Conservation (phyloP, 2,113 vertebrate genomes). For the Dicaeum eximium region DNA sequence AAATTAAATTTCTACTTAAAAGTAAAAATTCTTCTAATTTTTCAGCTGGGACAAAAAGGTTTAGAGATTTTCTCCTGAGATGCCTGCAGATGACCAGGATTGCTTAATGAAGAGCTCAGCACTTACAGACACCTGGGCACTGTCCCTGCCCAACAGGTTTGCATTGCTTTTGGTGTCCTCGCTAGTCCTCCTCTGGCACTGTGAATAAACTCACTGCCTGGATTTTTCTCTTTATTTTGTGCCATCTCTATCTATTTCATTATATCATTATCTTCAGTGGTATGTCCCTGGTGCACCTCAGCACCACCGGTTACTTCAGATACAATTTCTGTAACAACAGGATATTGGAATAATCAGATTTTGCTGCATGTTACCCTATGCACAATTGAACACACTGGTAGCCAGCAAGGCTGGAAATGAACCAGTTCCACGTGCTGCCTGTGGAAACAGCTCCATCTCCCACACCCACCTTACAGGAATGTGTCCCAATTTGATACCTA, state of each 20-base stretch:
- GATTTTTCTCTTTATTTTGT: background rate
- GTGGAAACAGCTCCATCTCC: background rate
- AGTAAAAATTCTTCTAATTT: background rate
- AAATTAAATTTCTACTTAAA: too few relatives aligned
- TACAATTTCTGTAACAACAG: background rate
- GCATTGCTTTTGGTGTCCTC: background rate
- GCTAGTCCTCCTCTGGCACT: background rate
- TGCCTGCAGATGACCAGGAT: background rate
- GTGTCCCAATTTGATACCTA: accelerated
- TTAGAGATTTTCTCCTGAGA: background rate
- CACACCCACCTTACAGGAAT: background rate
- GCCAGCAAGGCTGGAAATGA: background rate
- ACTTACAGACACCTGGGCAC: background rate
- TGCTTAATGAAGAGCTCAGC: background rate
- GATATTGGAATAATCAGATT: background rate
- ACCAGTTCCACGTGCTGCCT: accelerated
- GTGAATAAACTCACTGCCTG: background rate
- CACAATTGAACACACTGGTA: accelerated
- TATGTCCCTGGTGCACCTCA: background rate
- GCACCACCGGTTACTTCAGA: background rate
- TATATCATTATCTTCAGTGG: background rate
- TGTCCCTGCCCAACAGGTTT: background rate
- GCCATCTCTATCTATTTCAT: background rate
- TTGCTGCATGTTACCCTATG: background rate
- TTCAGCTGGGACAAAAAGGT: background rate